These are phyloP conservation scores for Tetragonisca angustula DNA, from an alignment of 2,888 invertebrate species.

Conservation along the genomic window DNA sequence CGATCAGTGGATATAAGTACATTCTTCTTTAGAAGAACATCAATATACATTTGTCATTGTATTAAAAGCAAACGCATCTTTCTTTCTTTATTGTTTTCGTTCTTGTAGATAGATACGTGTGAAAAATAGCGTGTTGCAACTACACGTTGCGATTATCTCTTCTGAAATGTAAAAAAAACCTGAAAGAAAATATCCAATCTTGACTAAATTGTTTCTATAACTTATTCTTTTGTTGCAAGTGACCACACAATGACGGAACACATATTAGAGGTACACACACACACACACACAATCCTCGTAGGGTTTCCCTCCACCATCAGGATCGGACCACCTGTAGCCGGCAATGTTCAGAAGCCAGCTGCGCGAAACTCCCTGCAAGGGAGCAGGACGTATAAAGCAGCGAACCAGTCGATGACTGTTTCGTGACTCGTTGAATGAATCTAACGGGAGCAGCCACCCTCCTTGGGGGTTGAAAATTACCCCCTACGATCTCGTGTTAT, in stretches of 20 bases:
- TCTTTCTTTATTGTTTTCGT: too few relatives aligned
- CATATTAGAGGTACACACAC: not conserved
- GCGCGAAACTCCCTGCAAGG: slow-evolving; percentile 27
- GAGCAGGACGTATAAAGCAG: slow-evolving; percentile 19
- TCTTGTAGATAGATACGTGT: not conserved
- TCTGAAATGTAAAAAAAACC: too few relatives aligned
- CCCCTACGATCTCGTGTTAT: slow-evolving; percentile 73
- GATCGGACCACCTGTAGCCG: not conserved
- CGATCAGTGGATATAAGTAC: too few relatives aligned
- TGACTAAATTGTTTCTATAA: too few relatives aligned
- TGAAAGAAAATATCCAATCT: too few relatives aligned
- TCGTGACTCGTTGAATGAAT: slow-evolving; percentile 64
- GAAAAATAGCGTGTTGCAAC: too few relatives aligned
- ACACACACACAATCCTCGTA: too few relatives aligned
- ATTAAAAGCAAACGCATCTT: too few relatives aligned
- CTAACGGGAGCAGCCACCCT: slow-evolving; percentile 51
- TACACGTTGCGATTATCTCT: too few relatives aligned
- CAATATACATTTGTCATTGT: not conserved
- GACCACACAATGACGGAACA: not conserved
- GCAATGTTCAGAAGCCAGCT: slow-evolving; percentile 32
- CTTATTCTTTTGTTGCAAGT: too few relatives aligned
- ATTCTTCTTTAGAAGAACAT: not conserved
- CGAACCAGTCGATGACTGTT: slow-evolving; percentile 46
- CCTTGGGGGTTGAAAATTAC: slow-evolving; percentile 76
- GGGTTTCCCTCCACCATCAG: not conserved